Conservation (phyloP, 1,140 invertebrate species). For the Goniozus legneri region DNA sequence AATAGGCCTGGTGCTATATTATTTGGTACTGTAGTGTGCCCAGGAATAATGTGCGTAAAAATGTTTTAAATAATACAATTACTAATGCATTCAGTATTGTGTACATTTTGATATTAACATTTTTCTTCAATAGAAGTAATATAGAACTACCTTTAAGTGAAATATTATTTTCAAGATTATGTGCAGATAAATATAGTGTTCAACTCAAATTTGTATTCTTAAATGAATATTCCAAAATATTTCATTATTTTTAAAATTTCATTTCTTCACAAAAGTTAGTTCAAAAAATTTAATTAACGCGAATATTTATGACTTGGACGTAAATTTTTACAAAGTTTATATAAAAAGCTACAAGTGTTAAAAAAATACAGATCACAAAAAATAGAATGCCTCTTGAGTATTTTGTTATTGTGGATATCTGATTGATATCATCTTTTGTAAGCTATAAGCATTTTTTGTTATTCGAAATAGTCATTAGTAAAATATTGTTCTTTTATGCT, state of each 20-base stretch:
- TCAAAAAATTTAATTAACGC: conserved; percentile 12
- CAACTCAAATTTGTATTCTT: too few relatives aligned
- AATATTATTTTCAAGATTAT: too few relatives aligned
- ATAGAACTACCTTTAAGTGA: too few relatives aligned
- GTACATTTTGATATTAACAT: too few relatives aligned
- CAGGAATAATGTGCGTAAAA: conserved; percentile 32
- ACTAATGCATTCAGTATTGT: conserved; percentile 14
- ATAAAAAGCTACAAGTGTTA: conserved; percentile 45
- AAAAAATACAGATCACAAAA: conserved; percentile 50
- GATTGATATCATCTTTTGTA: conserved; percentile 29
- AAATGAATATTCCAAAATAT: too few relatives aligned
- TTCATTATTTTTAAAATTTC: too few relatives aligned
- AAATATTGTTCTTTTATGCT: too few relatives aligned
- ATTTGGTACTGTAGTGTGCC: too few relatives aligned
- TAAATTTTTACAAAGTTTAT: conserved; percentile 32
- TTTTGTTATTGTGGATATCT: conserved; percentile 23
- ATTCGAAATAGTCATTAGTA: conserved; percentile 1
- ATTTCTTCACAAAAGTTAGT: conserved; percentile 8
- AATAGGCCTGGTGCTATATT: conserved; percentile 48
- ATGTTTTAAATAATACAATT: conserved; percentile 17
- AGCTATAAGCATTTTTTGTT: too few relatives aligned
- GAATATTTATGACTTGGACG: conserved; percentile 19
- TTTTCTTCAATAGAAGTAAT: too few relatives aligned
- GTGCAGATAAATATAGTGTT: too few relatives aligned
- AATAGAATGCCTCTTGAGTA: conserved; percentile 45